Evolutionary conservation across 2,888 invertebrate genomes (phyloP), one percentile per base, ranked within the genome.

Genomic region (Phyto melanocephala): DNA sequence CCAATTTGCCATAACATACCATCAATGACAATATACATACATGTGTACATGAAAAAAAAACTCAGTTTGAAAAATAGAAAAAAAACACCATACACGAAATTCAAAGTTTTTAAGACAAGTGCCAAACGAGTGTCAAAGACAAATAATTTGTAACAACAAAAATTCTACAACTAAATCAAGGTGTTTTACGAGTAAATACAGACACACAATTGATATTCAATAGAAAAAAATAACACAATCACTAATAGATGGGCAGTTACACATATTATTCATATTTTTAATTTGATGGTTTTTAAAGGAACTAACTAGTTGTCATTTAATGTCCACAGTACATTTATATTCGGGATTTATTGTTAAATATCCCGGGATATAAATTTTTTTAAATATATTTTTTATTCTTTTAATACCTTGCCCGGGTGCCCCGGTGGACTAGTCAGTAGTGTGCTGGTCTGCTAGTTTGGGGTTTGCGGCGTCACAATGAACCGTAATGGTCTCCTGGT

Each of bases 81-180:
- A 15, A 71, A 70, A 56, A 47, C 62, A 47, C 80, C 63, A 74
- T 80, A 68, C 20, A 80, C 17, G 74, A 74, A 45, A 45, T 62
- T 80, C 37, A 52, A 67, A 72, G 24, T 79, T 79, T 79, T 24
- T 17, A 67, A 79, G 67, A 72, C 79, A 79, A 72, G 67, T 72
- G 79, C 79, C 79, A 79, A 79, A 79, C 72, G 72, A 42, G 79
- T 79, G 79, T 72, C 79, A 79, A 67, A 79, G 68, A 62, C 47
- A 60, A 76, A 50, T 52, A 33, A 62, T 68, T 52, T 42, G 20
- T 68, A 52, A 52, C 35, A 78, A 17, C 20, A 56, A 56, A 71
- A 71, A 71, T 54, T 78, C 63, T 33, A 78, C 71, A 65, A 65
- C 71, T 60, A 65, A 78, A 71, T 65, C 78, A 78, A 78, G 78